These are phyloP conservation scores for Aurelia sp. DNA, from an alignment of 30 jellyfish, hydroid and myxozoan species.

Conservation along the genomic window DNA sequence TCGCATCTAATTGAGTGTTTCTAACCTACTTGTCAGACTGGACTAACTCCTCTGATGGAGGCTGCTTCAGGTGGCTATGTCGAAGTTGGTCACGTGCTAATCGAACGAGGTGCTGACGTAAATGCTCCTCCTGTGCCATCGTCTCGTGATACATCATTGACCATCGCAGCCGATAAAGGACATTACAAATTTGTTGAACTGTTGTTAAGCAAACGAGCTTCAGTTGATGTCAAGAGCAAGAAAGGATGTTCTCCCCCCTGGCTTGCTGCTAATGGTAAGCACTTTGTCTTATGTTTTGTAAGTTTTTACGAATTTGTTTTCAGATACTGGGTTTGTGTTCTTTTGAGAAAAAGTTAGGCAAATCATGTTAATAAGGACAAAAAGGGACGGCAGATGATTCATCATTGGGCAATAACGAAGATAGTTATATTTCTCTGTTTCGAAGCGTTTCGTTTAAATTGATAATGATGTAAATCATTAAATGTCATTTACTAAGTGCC, in stretches of 20 bases:
- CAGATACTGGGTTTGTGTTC: too few species aligned
- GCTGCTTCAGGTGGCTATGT: slow-evolving; percentile 99
- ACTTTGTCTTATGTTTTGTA: too few species aligned
- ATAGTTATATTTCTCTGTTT: too few species aligned
- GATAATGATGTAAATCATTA: too few species aligned
- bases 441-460: too few species aligned
- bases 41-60: slow-evolving; percentile 98
- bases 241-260: slow-evolving; percentile 98
- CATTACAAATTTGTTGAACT: slow-evolving; percentile 94
- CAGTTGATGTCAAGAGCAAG: slow-evolving; percentile 92
- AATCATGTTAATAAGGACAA: too few species aligned
- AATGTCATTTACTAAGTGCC: too few species aligned
- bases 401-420: too few species aligned
- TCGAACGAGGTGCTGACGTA: slow-evolving; percentile 98
- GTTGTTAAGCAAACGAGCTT: slow-evolving; percentile 74
- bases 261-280: slow-evolving; percentile 96
- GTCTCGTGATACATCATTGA: slow-evolving; percentile 96
- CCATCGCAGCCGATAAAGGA: slow-evolving; percentile 99
- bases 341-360: too few species aligned
- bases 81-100: slow-evolving; percentile 95
- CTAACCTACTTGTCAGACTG: slow-evolving; percentile 73
- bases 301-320: too few species aligned
- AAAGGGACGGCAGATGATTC: too few species aligned
- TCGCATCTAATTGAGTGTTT: too few species aligned
- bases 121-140: slow-evolving; percentile 98